Conservation (phyloP, 2,113 vertebrate genomes). For the Carollia perspicillata region DNA sequence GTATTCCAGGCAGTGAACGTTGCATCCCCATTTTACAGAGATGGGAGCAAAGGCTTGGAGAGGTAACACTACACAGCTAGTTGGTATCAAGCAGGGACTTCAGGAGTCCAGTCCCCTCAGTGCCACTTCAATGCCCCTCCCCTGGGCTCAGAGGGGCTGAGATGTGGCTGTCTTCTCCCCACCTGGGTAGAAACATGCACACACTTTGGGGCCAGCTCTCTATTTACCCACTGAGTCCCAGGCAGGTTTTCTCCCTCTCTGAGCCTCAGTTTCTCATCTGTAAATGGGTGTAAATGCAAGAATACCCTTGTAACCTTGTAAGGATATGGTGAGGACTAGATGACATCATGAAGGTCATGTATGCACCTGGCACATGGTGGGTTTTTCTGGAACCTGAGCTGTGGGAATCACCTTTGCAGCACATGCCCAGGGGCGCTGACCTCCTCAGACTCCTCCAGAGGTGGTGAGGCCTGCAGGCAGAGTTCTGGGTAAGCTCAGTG, state of each 20-base stretch:
- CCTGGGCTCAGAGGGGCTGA: background rate
- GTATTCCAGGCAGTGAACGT: background rate
- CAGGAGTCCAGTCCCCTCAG: background rate
- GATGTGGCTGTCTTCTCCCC: background rate
- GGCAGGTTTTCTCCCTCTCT: background rate
- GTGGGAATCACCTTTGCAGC: background rate
- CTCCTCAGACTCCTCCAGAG: background rate
- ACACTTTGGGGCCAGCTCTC: background rate
- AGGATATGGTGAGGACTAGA: too few species aligned
- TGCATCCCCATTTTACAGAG: background rate
- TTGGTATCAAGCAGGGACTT: background rate
- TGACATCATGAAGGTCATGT: background rate
- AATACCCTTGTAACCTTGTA: background rate
- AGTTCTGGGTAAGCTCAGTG: background rate
- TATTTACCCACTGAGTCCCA: background rate
- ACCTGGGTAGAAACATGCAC: background rate
- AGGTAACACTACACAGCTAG: background rate
- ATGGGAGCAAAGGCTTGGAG: background rate
- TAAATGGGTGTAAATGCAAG: background rate
- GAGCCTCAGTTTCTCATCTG: background rate
- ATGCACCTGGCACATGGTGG: fast-evolving
- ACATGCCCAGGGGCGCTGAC: background rate
- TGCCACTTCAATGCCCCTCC: too few species aligned
- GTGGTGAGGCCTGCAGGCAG: background rate
- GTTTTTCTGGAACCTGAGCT: background rate